Base-by-base conservation (phyloP, 2,888 invertebrate genomes). In the Silvanus unidentatus region DNA sequence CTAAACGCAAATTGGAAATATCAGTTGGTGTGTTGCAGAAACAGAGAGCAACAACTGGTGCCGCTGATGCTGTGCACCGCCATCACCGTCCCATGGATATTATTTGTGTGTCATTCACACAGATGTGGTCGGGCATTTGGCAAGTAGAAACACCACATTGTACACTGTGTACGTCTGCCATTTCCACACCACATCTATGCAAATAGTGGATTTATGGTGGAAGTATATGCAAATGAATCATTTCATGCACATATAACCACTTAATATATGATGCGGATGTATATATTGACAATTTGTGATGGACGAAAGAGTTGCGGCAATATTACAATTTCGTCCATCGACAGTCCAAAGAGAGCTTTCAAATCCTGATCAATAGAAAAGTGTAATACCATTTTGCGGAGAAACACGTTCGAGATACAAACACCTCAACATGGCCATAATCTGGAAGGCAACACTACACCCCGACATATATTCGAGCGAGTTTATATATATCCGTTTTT, bases 131-230 rank as follows among this genome's bases (percentile, higher is more conserved):
- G 45, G 40, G 46, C 50, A 53, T 53, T 47, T 37, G 43, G 45
- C 49, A 44, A 50, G 50, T 44, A 50, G 45, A 45, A 44, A 38
- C 39, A 48, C 51, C 57, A 49, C 57, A 53, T 51, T 52, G 54
- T 48, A 41, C 51, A 39, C 27, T 22, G 15, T 34, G 28, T 42
- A 42, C 43, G 42, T 22, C 3, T 32, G 42, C 44, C 47, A 42
- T 52, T 55, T 57, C 58, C 55, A 57, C 50, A 45, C 50, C 47
- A 48, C 54, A 55, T 56, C 53, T 53, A 60, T 60, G 60, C 54
- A 60, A 60, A 60, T 60, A 50, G 35, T 43, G 49, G 50, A 58
- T 58, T 59, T 60, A 58, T 59, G 49, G 51, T 52, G 52, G 53
- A 57, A 58, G 57, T 54, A 59, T 53, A 56, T 54, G 57, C 44